Conservation (phyloP, 2,113 vertebrate species). For the Erythrocercus mccallii region DNA sequence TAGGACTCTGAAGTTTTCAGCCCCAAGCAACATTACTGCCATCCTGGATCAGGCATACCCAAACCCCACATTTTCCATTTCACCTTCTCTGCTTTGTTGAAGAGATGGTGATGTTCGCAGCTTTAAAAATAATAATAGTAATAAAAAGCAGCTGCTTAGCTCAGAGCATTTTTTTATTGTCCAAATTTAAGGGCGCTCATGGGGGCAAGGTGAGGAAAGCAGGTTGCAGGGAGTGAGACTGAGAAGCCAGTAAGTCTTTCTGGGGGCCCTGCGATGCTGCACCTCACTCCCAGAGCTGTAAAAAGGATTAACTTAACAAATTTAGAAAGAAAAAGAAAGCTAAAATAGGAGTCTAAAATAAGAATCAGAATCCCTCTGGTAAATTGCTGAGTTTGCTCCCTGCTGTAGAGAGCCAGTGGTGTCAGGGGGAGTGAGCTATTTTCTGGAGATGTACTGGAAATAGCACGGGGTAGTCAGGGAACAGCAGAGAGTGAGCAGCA, state of each 20-base stretch:
- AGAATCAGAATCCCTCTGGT: slow-evolving; percentile 60
- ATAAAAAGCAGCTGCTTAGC: neutral
- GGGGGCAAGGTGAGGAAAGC: neutral
- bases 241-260: neutral
- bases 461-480: neutral
- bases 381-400: slow-evolving; percentile 27
- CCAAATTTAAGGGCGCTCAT: neutral
- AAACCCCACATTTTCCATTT: neutral
- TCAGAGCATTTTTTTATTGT: neutral
- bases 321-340: slow-evolving; percentile 18
- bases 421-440: neutral
- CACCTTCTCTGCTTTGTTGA: neutral
- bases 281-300: neutral
- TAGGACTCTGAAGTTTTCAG: neutral
- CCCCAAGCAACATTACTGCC: neutral
- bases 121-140: neutral
- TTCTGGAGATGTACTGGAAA: slow-evolving; percentile 40
- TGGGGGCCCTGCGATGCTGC: rapidly evolving
- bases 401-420: neutral
- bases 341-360: slow-evolving; percentile 53
- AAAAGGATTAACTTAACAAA: slow-evolving; percentile 36
- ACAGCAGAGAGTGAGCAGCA: neutral
- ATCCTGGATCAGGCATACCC: neutral
- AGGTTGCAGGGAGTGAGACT: neutral
- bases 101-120: neutral